These are phyloP conservation scores for Dasyornis broadbenti DNA, from an alignment of 2,113 vertebrate species.

Conservation along the genomic window DNA sequence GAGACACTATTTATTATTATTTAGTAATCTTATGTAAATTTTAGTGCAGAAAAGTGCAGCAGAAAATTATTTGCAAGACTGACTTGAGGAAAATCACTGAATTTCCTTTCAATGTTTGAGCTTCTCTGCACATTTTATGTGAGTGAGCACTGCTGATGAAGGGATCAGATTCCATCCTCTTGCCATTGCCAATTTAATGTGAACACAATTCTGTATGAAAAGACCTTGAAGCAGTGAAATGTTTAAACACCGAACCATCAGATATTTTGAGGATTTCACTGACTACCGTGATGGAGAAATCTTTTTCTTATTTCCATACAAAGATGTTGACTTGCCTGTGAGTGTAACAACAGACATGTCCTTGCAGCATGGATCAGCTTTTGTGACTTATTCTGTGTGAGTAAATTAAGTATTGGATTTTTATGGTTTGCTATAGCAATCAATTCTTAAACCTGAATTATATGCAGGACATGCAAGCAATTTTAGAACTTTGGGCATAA, in stretches of 20 bases:
- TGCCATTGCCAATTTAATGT: background rate
- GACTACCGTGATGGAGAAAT: background rate
- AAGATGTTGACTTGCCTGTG: background rate
- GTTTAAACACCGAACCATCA: background rate
- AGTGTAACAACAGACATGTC: background rate
- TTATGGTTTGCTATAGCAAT: background rate
- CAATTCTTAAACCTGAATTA: background rate
- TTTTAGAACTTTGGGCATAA: background rate
- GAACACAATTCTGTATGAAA: background rate
- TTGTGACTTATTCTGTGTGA: background rate
- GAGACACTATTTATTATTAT: background rate
- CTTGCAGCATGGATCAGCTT: background rate
- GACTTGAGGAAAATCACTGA: background rate
- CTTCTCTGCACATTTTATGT: background rate
- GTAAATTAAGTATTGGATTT: conserved; percentile 52
- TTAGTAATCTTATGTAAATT: background rate
- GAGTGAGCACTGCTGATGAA: background rate
- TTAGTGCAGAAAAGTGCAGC: background rate
- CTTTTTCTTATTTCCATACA: background rate
- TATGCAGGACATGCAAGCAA: background rate
- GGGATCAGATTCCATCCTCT: background rate
- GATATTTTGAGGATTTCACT: background rate
- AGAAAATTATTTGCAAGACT: background rate
- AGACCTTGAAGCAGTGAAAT: background rate
- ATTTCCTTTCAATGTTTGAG: background rate